phyloP scores from a whole-genome alignment of 2,113 vertebrate species.

The Tonatia bakeri region DNA sequence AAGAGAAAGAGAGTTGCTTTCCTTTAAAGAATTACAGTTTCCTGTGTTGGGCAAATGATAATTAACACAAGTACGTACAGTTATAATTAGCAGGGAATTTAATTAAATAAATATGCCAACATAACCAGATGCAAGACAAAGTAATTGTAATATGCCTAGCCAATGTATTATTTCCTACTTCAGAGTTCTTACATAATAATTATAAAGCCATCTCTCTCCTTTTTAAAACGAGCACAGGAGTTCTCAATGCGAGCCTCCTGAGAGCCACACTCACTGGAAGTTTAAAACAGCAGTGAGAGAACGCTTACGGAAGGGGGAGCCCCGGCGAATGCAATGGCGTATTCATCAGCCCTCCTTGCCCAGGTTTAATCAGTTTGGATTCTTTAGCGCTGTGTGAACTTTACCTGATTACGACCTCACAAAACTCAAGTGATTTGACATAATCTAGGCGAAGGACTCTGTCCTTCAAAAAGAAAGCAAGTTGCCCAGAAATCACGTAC shows the following conservation, averaged over 20 bases:
- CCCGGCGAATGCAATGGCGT: background rate
- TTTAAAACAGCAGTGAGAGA: background rate
- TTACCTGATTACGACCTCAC: background rate
- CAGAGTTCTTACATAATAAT: constrained; percentile 66
- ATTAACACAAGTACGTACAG: constrained; percentile 82
- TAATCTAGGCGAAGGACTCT: background rate
- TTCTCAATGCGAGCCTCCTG: constrained; percentile 15
- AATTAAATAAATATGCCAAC: constrained; percentile 83
- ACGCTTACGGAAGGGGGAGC: background rate
- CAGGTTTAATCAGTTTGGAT: background rate
- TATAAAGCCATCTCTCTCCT: constrained; percentile 41
- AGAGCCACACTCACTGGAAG: background rate
- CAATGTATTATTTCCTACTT: constrained; percentile 60
- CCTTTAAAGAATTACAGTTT: constrained; percentile 81
- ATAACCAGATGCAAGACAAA: constrained; percentile 80
- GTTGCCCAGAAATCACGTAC: background rate
- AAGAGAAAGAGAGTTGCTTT: constrained; percentile 71
- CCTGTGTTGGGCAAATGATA: constrained; percentile 84
- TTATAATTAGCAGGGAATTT: constrained; percentile 84
- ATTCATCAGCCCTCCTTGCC: background rate
- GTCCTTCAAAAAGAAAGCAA: background rate
- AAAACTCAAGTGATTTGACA: background rate
- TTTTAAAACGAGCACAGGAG: background rate
- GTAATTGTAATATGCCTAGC: constrained; percentile 74
- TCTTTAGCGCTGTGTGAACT: background rate